Conservation (phyloP, 2,113 vertebrate species). For the Scartelaos histophorus region DNA sequence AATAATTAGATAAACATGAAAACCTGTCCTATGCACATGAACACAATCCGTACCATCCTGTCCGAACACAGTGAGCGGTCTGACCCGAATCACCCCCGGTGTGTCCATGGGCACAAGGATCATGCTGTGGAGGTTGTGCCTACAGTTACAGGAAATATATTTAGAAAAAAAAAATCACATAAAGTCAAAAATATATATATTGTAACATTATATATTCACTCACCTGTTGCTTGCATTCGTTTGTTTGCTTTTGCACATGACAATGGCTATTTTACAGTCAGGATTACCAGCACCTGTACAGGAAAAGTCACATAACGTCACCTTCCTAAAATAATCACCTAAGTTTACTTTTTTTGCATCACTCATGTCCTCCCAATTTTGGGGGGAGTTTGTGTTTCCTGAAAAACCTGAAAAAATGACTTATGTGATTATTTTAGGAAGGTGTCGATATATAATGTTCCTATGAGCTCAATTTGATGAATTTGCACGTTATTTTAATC, state of each 20-base stretch:
- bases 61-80: slow-evolving; percentile 88
- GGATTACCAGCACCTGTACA: slow-evolving; percentile 87
- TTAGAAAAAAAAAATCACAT: neutral
- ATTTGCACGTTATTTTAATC: neutral
- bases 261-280: slow-evolving; percentile 86
- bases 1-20: too few species aligned
- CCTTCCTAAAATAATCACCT: too few species aligned
- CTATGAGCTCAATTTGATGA: neutral
- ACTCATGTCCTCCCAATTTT: too few species aligned
- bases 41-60: slow-evolving; percentile 77
- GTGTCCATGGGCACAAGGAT: slow-evolving; percentile 86
- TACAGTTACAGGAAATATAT: slow-evolving; percentile 37
- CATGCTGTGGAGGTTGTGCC: slow-evolving; percentile 88
- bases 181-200: neutral
- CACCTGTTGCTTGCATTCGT: slow-evolving; percentile 77
- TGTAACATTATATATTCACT: neutral
- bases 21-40: too few species aligned
- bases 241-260: slow-evolving; percentile 84
- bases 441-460: neutral
- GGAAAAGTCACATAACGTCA: neutral
- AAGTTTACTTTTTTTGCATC: too few species aligned
- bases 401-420: too few species aligned
- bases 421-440: too few species aligned
- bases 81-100: slow-evolving; percentile 81
- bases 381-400: too few species aligned